These are phyloP conservation scores for Harpagoxenus sublaevis DNA, from an alignment of 2,888 invertebrate species.

Conservation along the genomic window DNA sequence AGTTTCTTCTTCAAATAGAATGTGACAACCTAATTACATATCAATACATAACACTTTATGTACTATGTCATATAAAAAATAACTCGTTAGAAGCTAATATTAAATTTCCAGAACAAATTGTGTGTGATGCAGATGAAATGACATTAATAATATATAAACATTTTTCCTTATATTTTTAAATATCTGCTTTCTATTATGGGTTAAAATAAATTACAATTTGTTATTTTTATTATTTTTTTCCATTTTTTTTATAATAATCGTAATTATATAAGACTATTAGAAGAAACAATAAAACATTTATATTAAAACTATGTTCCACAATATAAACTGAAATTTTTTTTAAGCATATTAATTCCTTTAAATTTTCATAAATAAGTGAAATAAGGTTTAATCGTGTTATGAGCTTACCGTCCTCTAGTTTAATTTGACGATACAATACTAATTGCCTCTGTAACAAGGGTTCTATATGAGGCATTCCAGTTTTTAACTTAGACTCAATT, in stretches of 20 bases:
- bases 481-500: slow-evolving; percentile 90
- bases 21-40: slow-evolving; percentile 89
- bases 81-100: no score
- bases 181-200: neutral
- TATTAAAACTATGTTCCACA: neutral
- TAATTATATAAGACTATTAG: neutral
- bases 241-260: neutral
- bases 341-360: neutral
- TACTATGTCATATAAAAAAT: neutral
- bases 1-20: slow-evolving; percentile 92
- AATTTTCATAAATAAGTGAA: neutral
- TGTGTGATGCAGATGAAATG: neutral
- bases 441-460: slow-evolving; percentile 95
- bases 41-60: neutral
- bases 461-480: slow-evolving; percentile 84
- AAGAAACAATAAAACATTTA: neutral
- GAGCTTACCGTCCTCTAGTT: slow-evolving; percentile 92
- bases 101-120: neutral
- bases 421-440: slow-evolving; percentile 93
- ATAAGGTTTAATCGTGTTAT: neutral
- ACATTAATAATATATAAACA: neutral
- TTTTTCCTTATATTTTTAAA: no score
- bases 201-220: neutral
- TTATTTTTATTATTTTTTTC: slow-evolving; percentile 21
- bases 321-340: neutral